phyloP scores from a whole-genome alignment of 2,113 vertebrate genomes.

The Anthoscopus minutus region DNA sequence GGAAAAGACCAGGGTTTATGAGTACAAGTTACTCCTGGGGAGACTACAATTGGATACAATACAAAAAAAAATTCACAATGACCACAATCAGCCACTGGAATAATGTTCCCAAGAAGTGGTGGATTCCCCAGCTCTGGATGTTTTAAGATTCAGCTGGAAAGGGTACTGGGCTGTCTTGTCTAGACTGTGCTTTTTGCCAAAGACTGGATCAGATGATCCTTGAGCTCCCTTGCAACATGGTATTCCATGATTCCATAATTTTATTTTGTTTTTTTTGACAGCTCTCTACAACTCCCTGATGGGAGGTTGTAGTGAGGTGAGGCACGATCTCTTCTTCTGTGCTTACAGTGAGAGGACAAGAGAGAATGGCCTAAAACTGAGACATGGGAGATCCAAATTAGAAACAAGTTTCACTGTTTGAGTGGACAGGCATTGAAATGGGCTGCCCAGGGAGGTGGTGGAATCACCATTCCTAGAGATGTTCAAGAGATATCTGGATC shows the following conservation, averaged over 20 bases:
- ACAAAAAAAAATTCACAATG: neutral
- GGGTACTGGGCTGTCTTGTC: neutral
- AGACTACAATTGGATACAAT: neutral
- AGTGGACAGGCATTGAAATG: neutral
- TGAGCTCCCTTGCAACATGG: neutral
- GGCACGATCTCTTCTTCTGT: fast-evolving
- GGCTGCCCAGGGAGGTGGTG: neutral
- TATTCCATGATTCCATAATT: neutral
- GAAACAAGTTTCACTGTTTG: neutral
- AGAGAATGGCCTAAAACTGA: neutral
- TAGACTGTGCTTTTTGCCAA: neutral
- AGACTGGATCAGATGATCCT: neutral
- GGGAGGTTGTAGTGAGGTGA: neutral
- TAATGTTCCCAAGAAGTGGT: neutral
- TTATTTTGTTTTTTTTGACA: neutral
- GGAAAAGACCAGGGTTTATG: neutral
- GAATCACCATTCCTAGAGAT: neutral
- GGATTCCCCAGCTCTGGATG: neutral
- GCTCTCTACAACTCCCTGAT: neutral
- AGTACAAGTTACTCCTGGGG: neutral
- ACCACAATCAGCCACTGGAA: neutral
- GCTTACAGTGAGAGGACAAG: neutral
- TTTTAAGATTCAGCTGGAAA: neutral
- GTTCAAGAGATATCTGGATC: neutral
- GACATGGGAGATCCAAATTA: neutral